Evolutionary conservation across 2,113 vertebrate species (phyloP).

Genomic region (Phocoena phocoena): DNA sequence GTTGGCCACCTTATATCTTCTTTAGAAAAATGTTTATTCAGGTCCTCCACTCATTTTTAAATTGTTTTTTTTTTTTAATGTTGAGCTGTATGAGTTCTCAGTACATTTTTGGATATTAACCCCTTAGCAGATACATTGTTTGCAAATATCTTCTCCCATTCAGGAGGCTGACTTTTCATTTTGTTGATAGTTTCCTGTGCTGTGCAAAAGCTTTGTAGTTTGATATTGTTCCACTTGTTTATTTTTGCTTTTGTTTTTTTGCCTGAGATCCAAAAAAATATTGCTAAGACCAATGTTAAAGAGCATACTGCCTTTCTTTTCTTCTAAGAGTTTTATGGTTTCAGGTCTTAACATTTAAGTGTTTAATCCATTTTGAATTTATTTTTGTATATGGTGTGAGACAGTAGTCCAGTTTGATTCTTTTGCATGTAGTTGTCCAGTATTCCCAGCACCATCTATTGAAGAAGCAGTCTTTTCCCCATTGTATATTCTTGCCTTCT

Average conservation of each 20-base stretch:
- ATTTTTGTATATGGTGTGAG: no score
- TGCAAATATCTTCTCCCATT: background rate
- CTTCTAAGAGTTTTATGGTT: background rate
- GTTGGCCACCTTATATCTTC: background rate
- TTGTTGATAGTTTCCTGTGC: background rate
- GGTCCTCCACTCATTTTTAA: background rate
- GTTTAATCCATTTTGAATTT: background rate
- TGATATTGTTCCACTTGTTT: background rate
- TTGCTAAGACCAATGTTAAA: background rate
- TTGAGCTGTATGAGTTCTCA: background rate
- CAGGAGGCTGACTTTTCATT: background rate
- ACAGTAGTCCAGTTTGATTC: no score
- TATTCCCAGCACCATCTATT: no score
- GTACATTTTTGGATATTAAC: background rate
- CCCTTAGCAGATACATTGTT: background rate
- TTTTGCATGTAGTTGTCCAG: no score
- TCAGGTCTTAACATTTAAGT: background rate
- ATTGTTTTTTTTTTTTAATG: background rate
- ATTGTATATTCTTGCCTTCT: no score
- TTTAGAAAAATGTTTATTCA: background rate
- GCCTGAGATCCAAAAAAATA: background rate
- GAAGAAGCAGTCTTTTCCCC: no score
- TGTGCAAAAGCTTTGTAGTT: background rate
- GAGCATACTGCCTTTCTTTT: background rate
- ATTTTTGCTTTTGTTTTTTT: background rate